Conservation (phyloP, 2,797 vertebrate species). For the Gastrophryne carolinensis region DNA sequence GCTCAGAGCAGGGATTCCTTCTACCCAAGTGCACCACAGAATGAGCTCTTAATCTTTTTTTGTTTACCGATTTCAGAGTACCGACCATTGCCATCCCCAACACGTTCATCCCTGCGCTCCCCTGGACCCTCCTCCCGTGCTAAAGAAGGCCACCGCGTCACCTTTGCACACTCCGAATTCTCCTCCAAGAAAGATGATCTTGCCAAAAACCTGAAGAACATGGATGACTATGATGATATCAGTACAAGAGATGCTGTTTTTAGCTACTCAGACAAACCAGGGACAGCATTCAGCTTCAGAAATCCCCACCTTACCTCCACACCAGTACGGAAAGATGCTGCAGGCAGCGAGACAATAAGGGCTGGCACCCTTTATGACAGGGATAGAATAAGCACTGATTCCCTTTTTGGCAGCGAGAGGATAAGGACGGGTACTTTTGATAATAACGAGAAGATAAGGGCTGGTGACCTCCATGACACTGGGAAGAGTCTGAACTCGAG, state of each 20-base stretch:
- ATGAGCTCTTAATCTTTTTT: neutral
- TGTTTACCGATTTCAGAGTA: slow-evolving; percentile 54
- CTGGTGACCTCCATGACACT: neutral
- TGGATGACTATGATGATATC: slow-evolving; percentile 35
- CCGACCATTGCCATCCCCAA: slow-evolving; percentile 53
- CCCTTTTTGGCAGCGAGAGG: neutral
- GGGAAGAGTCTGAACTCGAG: slow-evolving; percentile 52
- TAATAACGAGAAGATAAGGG: neutral
- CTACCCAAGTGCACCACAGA: no score
- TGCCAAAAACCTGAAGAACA: slow-evolving; percentile 43
- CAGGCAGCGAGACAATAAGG: neutral
- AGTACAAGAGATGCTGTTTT: slow-evolving; percentile 52
- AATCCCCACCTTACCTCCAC: slow-evolving; percentile 55
- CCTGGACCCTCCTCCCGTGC: slow-evolving; percentile 55
- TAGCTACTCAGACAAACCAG: slow-evolving; percentile 55
- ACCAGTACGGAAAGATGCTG: slow-evolving; percentile 50
- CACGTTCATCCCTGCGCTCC: slow-evolving; percentile 58
- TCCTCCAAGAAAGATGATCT: slow-evolving; percentile 55
- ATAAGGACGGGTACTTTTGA: neutral
- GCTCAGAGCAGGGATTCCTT: no score
- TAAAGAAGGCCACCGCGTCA: slow-evolving; percentile 60
- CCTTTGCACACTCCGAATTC: slow-evolving; percentile 59
- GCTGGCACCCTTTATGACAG: neutral
- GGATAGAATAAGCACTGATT: neutral
- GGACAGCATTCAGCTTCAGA: slow-evolving; percentile 48